Evolutionary conservation across 2,797 vertebrate genomes (phyloP).

Genomic region (Centroberyx gerrardi): DNA sequence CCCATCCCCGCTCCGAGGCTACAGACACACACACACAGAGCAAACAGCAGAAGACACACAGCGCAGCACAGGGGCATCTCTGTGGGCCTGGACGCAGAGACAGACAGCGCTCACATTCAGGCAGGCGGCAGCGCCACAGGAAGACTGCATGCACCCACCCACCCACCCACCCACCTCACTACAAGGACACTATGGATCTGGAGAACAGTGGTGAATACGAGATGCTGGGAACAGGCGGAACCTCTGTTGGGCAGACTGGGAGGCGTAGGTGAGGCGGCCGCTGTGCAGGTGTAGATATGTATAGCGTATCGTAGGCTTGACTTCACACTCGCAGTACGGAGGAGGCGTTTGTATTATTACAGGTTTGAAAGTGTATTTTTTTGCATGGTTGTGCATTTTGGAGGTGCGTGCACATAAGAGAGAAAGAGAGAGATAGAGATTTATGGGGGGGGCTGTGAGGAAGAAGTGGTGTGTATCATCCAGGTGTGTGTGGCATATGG

Average conservation of each 20-base stretch:
- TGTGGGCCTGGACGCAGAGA: slow-evolving; percentile 44
- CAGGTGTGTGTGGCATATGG: background rate
- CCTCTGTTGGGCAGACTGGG: background rate
- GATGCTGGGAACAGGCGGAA: slow-evolving; percentile 19
- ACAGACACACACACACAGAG: slow-evolving; percentile 18
- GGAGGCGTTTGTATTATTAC: slow-evolving; percentile 3
- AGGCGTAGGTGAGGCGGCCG: background rate
- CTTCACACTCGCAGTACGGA: background rate
- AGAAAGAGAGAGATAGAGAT: too few species aligned
- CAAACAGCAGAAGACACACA: slow-evolving; percentile 59
- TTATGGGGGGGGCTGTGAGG: too few species aligned
- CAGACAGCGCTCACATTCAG: slow-evolving; percentile 60
- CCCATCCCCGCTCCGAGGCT: too few species aligned
- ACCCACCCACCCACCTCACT: slow-evolving; percentile 6
- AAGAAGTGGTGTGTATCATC: background rate
- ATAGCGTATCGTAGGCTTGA: background rate
- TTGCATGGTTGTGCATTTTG: background rate
- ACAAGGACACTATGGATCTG: slow-evolving; percentile 28
- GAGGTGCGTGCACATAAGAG: too few species aligned
- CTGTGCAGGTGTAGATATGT: slow-evolving; percentile 9
- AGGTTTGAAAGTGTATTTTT: too few species aligned
- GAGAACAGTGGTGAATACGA: background rate
- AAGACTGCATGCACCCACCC: slow-evolving; percentile 26
- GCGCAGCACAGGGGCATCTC: slow-evolving; percentile 62
- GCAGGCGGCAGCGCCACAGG: slow-evolving; percentile 21